These are phyloP conservation scores for Podarcis raffonei DNA, from an alignment of 2,113 vertebrate genomes.

Conservation along the genomic window DNA sequence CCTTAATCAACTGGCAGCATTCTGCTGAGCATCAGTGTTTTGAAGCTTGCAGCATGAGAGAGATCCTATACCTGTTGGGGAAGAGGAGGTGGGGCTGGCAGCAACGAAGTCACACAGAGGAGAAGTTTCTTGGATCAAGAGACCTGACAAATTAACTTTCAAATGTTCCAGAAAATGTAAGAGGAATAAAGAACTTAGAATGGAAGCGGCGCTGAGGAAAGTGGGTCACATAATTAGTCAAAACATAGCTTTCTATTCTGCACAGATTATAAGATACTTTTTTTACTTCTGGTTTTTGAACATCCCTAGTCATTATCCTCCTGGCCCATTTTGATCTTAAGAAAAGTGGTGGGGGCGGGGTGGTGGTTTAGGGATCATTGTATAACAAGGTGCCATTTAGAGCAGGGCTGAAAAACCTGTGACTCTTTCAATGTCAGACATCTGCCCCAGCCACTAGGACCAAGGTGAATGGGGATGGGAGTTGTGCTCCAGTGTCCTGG, in stretches of 20 bases:
- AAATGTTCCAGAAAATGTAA: rapidly evolving
- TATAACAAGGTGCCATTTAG: not conserved
- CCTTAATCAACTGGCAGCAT: not conserved
- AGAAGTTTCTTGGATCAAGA: not conserved
- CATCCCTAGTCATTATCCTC: too few species aligned
- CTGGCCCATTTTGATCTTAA: not conserved
- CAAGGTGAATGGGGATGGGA: too few species aligned
- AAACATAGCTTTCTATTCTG: not conserved
- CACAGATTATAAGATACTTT: not conserved
- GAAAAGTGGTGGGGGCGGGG: not conserved
- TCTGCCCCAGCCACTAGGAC: too few species aligned
- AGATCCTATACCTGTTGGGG: not conserved
- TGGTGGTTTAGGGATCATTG: not conserved
- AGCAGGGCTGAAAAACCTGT: too few species aligned
- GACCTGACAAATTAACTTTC: not conserved
- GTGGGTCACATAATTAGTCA: rapidly evolving
- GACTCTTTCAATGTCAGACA: too few species aligned
- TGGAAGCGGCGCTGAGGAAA: not conserved
- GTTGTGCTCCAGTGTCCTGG: too few species aligned
- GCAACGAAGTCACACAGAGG: not conserved
- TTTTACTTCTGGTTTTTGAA: not conserved
- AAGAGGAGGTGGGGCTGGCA: not conserved
- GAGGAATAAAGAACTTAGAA: not conserved
- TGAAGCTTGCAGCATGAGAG: not conserved
- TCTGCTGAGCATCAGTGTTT: not conserved